phyloP scores from a whole-genome alignment of 2,113 vertebrate genomes.

The Sorex fumeus region DNA sequence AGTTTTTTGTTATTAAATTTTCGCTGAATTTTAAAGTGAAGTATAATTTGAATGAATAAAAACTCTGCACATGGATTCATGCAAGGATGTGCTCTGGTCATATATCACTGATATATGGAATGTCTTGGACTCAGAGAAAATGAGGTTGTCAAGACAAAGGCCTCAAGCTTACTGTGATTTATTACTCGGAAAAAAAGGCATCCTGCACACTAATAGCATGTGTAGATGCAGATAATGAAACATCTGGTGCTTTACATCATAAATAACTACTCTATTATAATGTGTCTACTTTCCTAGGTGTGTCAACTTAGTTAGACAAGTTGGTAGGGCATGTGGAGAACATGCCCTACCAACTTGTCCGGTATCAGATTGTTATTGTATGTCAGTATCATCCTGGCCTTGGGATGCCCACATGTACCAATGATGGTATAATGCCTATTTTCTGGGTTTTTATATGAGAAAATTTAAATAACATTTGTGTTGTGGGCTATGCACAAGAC shows the following conservation, averaged over 20 bases:
- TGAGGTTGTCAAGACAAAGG: conserved; percentile 59
- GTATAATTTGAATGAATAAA: conserved; percentile 34
- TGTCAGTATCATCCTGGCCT: background rate
- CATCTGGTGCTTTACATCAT: background rate
- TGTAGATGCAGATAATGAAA: conserved; percentile 9
- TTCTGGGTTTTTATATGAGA: background rate
- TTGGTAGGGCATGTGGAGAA: background rate
- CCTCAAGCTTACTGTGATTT: conserved; percentile 63
- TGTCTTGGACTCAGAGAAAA: conserved; percentile 64
- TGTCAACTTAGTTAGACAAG: background rate
- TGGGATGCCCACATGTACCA: background rate
- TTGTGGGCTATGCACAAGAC: background rate
- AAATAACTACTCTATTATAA: background rate
- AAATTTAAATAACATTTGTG: background rate
- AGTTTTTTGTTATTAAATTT: conserved; percentile 60
- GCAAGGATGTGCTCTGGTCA: background rate
- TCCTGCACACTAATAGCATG: background rate
- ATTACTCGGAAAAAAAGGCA: conserved; percentile 42
- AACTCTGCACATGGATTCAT: conserved; percentile 40
- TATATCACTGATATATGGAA: conserved; percentile 19
- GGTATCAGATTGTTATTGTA: background rate
- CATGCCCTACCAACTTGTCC: background rate
- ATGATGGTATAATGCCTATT: background rate
- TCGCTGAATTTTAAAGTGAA: conserved; percentile 52
- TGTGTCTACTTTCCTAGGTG: background rate